Evolutionary conservation across 2,888 invertebrate species (phyloP), one percentile per base, ranked within the genome.

Genomic region (Leptinotarsa peninsularis): DNA sequence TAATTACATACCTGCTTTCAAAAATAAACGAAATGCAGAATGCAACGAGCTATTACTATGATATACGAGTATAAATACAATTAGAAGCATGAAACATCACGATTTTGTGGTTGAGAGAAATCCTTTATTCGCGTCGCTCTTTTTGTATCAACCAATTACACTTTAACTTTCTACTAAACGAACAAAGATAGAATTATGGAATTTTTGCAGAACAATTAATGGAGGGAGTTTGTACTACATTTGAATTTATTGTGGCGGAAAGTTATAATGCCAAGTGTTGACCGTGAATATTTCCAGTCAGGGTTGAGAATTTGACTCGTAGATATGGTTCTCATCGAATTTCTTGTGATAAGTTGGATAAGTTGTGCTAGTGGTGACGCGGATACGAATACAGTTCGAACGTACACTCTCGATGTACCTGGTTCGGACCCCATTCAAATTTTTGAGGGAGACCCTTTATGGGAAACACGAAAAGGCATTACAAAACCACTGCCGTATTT

Each of bases 361-460:
- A 69, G 18, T 54, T 49, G 70, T 66, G 58, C 14, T 49, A 60
- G 73, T 71, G 76, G 23, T 18, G 71, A 70, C 74, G 67, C 56
- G 74, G 78, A 78, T 54, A 75, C 79, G 17, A 80, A 80, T 17
- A 83, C 85, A 81, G 88, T 90, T 21, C 90, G 89, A 79, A 89
- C 90, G 0, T 91, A 91, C 82, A 89, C 91, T 82, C 81, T 92
- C 60, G 89, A 91, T 74, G 90, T 91, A 66, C 91, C 91, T 1
- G 91, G 91, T 76, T 90, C 90, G 49, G 80, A 83, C 66, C 90
- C 92, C 0, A 91, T 92, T 23, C 90, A 91, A 2, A 91, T 92
- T 49, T 88, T 91, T 75, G 92, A 92, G 86, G 90, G 90, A 43
- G 88, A 86, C 76, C 83, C 86, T 1, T 75, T 82, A 33, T 86